Conservation (phyloP, 1,140 invertebrate species). For the Pantala flavescens region DNA sequence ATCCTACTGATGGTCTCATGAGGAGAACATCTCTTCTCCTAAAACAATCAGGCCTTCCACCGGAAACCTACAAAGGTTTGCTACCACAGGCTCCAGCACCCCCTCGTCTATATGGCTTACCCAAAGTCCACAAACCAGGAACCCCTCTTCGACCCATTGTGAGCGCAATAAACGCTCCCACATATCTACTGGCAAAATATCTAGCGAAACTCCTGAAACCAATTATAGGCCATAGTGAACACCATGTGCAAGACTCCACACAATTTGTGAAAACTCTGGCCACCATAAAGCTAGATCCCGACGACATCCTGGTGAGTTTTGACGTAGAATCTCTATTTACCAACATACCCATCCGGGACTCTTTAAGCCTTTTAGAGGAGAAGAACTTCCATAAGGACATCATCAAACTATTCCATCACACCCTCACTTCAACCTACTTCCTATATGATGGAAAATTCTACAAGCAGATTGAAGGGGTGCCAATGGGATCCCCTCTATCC, state of each 20-base stretch:
- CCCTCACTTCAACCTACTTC: slow-evolving; percentile 20
- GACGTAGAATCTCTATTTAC: slow-evolving; percentile 20
- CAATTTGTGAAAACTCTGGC: slow-evolving; percentile 16
- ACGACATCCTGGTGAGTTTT: slow-evolving; percentile 17
- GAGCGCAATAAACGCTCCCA: slow-evolving; percentile 24
- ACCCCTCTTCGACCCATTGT: slow-evolving; percentile 27
- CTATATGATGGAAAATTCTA: slow-evolving; percentile 17
- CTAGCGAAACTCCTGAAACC: slow-evolving; percentile 18
- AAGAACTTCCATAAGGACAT: slow-evolving; percentile 8
- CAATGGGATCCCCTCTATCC: slow-evolving; percentile 23
- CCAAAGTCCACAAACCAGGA: slow-evolving; percentile 28
- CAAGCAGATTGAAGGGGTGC: slow-evolving; percentile 19
- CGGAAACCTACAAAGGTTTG: slow-evolving; percentile 16
- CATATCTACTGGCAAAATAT: slow-evolving; percentile 24
- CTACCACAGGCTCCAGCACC: slow-evolving; percentile 12
- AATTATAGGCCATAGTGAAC: neutral
- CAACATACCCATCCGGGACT: neutral
- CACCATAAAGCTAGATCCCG: neutral
- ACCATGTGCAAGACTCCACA: slow-evolving; percentile 17
- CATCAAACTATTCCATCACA: slow-evolving; percentile 17
- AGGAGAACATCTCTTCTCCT: too few species aligned
- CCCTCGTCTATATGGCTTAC: slow-evolving; percentile 23
- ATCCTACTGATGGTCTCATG: slow-evolving; percentile 15
- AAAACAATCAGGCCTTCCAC: slow-evolving; percentile 16
- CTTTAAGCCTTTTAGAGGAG: too few species aligned